These are phyloP conservation scores for Anoplolepis gracilipes DNA, from an alignment of 1,140 invertebrate genomes.

Conservation along the genomic window DNA sequence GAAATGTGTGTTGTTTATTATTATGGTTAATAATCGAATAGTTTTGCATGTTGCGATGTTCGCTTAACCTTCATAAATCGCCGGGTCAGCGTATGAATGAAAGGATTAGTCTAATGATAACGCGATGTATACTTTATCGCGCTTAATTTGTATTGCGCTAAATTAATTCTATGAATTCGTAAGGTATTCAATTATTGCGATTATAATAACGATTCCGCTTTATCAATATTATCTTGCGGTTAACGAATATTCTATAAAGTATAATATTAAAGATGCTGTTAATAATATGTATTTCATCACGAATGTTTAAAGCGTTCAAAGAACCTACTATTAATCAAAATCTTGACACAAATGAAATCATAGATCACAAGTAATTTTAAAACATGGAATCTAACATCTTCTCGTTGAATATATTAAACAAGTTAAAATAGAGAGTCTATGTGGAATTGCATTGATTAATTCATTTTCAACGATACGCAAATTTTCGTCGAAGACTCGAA, in stretches of 20 bases:
- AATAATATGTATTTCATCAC: background rate
- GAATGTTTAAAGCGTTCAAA: background rate
- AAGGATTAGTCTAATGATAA: conserved; percentile 21
- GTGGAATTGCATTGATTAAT: background rate
- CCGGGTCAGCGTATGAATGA: background rate
- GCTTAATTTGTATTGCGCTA: background rate
- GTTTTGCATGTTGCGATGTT: conserved; percentile 21
- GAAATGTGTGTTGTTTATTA: conserved; percentile 39
- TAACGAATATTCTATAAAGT: background rate
- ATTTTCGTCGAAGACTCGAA: background rate
- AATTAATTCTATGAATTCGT: conserved; percentile 17
- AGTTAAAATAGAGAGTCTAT: no score
- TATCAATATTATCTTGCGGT: conserved; percentile 6
- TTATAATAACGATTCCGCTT: background rate
- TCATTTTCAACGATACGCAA: background rate
- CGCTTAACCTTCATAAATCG: conserved; percentile 21
- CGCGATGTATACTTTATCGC: background rate
- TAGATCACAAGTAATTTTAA: background rate
- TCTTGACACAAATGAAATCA: background rate
- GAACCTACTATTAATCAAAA: background rate
- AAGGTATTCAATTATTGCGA: background rate
- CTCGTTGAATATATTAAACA: background rate
- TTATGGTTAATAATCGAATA: conserved; percentile 41
- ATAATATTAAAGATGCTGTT: background rate
- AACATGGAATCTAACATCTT: background rate